Evolutionary conservation across 1,140 invertebrate species (phyloP), one percentile per base, ranked within the genome.

Genomic region (Drosophila rhopaloa): DNA sequence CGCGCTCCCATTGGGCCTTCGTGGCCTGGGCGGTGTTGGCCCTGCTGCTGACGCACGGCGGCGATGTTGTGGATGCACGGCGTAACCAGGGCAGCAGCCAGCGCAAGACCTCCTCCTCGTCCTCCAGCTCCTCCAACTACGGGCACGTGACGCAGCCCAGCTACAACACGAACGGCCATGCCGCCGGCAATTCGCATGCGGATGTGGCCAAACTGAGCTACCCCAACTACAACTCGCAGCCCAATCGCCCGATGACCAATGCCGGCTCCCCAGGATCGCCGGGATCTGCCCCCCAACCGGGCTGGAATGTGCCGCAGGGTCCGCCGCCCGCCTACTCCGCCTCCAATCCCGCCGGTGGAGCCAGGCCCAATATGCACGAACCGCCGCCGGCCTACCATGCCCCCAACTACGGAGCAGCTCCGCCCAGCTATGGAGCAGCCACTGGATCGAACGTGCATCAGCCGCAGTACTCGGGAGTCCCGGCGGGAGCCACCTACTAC

Each of bases 221-320:
- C 66, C 61, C 91, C 13, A 91, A 89, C 35, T 91, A 92, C 44
- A 92, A 92, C 27, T 76, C 91, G 0, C 86, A 90, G 51, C 91
- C 91, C 10, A 91, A 91, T 81, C 90, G 83, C 1, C 90, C 91
- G 13, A 7, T 24, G 3, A 24, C 19, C 2, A 32, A 32, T 5
- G 32, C 19, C 3, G 56, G 41, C 1, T 44, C 57, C 4, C 35
- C 41, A 11, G 50, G 27, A 0, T 11, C 65, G 1, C 60, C 60
- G 9, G 37, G 27, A 29, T 9, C 35, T 1, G 67, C 68, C 40
- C 68, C 68, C 0, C 70, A 73, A 4, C 48, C 73, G 1, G 91
- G 91, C 8, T 92, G 91, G 91, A 92, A 92, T 83, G 90, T 91
- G 2, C 91, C 91, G 1, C 77, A 84, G 14, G 90, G 89, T 10